A percentile compares a stretch with the other conserved stretches of the same genome.
These are phyloP conservation scores for Drosophila colorata DNA, from an alignment of 2,888 invertebrate species.

Conservation along the genomic window DNA sequence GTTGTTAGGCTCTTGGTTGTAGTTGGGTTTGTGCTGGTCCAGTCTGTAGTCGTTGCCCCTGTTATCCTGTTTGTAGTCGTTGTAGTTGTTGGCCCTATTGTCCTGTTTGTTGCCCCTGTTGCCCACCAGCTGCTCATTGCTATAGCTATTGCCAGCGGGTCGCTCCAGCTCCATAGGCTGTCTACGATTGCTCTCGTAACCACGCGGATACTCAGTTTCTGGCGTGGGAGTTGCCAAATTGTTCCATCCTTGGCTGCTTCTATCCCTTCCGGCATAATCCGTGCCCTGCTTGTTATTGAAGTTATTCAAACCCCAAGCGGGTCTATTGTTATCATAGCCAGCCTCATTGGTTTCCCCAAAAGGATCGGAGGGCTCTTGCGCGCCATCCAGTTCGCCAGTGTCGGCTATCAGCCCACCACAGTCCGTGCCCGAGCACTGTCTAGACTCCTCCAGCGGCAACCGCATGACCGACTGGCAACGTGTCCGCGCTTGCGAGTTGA, in stretches of 20 bases:
- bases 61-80: constrained; percentile 4
- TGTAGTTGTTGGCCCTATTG: constrained; percentile 4
- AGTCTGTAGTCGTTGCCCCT: background rate
- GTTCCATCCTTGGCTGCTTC: constrained; percentile 23
- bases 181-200: constrained; percentile 20
- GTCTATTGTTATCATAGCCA: constrained; percentile 10
- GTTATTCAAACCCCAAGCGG: constrained; percentile 14
- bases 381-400: constrained; percentile 48
- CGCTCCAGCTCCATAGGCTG: constrained; percentile 26
- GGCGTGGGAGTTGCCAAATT: background rate
- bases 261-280: background rate
- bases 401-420: constrained; percentile 76
- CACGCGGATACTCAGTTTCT: constrained; percentile 1
- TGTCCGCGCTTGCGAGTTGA: constrained; percentile 87
- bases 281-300: constrained; percentile 3
- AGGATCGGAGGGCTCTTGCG: constrained; percentile 30
- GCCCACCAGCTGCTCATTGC: constrained; percentile 52
- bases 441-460: constrained; percentile 58
- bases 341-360: constrained; percentile 44
- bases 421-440: constrained; percentile 59
- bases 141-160: constrained; percentile 39
- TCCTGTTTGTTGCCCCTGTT: constrained; percentile 7
- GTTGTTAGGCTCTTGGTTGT: background rate
- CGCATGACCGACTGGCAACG: constrained; percentile 86
- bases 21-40: background rate